Base-by-base conservation (phyloP, 2,797 vertebrate genomes). In the Sylvia borin region DNA sequence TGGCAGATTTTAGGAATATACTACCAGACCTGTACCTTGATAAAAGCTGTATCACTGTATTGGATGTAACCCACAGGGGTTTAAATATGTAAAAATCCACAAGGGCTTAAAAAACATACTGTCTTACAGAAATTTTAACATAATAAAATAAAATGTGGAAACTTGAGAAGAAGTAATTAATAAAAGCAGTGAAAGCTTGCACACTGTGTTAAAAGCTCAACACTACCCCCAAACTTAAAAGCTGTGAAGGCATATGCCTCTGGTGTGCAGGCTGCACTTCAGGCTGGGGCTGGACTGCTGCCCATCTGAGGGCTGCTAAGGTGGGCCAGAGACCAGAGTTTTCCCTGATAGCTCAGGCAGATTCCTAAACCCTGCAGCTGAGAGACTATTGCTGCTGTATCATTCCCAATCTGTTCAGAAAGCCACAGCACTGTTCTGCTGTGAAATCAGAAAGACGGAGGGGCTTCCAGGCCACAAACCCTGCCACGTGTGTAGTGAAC, bases 121-220 rank as follows among this genome's bases (percentile, higher is more conserved):
- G 47, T 61, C 43, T 54, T 58, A 55, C 2, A 53, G 32, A 76
- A 89, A 74, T 76, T 48, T 89, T 78, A 88, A 51, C 66, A 48
- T 71, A 62, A 77, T 54, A 60, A 34, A 95, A 88, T 64, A 83
- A 90, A 92, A 94, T 57, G 42, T 86, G 85, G 34, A 92, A 88
- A 78, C 55, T 73, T 60, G 79, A 90, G 73, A 91, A 80, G 24
- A 72, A 85, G 70, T 61, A 54, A 92, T 90, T 88, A 95, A 80
- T 86, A 92, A 95, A 95, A 94, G 32, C 66, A 93, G 79, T 55
- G 87, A 80, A 94, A 80, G 21, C 15, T 87, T 82, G 77, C 57
- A 88, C 34, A 15, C 48, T 40, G n/a, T 50, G 58, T 40, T 85
- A 70, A 77, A 93, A 92, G 79, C 83, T 88, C 60, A 82, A 36